phyloP scores from a whole-genome alignment of 2,888 invertebrate genomes.

The Pseudanteris insignis region DNA sequence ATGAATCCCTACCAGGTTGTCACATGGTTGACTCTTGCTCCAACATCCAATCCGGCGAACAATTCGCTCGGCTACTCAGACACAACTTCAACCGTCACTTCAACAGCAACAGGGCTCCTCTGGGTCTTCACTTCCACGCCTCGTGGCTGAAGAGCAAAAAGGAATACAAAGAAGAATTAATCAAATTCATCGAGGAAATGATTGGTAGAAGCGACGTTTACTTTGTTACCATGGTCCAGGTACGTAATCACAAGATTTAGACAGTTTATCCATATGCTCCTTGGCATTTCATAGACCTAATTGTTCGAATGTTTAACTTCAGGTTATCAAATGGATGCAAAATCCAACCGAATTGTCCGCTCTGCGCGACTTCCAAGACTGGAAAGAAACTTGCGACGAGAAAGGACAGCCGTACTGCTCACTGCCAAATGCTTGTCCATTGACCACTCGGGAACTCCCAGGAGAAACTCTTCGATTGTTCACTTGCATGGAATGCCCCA shows the following conservation, averaged over 20 bases:
- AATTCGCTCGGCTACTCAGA: slow-evolving; percentile 86
- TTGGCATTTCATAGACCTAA: no score
- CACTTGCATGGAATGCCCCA: slow-evolving; percentile 96
- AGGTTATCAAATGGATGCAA: slow-evolving; percentile 97
- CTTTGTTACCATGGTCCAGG: slow-evolving; percentile 87
- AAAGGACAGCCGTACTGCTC: slow-evolving; percentile 94
- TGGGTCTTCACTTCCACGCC: slow-evolving; percentile 93
- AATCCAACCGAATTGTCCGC: slow-evolving; percentile 88
- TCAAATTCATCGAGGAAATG: slow-evolving; percentile 95
- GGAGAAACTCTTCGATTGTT: slow-evolving; percentile 91
- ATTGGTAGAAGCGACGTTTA: slow-evolving; percentile 85
- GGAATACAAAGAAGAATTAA: slow-evolving; percentile 89
- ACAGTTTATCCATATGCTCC: no score
- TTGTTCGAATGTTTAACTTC: slow-evolving; percentile 1
- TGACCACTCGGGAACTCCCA: slow-evolving; percentile 88
- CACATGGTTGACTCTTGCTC: slow-evolving; percentile 95
- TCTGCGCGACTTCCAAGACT: slow-evolving; percentile 90
- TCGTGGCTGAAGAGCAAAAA: slow-evolving; percentile 95
- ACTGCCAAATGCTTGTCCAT: slow-evolving; percentile 88
- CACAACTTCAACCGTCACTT: slow-evolving; percentile 96
- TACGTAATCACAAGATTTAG: no score
- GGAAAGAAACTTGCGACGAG: slow-evolving; percentile 95
- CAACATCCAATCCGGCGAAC: slow-evolving; percentile 89
- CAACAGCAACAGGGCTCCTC: slow-evolving; percentile 90
- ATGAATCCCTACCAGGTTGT: slow-evolving; percentile 92